A percentile compares a stretch with the other conserved stretches of the same genome.
Conservation (phyloP, 2,113 vertebrate genomes). For the Amblyopsis rosae region DNA sequence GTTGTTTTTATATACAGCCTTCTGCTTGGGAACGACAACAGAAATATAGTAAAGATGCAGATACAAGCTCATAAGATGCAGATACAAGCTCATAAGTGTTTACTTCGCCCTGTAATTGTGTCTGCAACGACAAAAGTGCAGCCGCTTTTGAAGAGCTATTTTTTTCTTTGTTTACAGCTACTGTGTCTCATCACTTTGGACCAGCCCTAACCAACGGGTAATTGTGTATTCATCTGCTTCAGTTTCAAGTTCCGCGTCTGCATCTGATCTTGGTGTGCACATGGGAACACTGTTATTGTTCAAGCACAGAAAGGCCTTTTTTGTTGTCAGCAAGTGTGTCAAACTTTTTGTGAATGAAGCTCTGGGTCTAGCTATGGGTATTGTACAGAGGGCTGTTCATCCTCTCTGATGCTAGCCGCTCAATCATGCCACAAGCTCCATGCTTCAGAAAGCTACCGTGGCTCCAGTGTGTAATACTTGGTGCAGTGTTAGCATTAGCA, state of each 20-base stretch:
- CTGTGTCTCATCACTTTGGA: slow-evolving; percentile 18
- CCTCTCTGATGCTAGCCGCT: too few species aligned
- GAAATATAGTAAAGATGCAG: neutral
- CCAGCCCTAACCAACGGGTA: slow-evolving; percentile 1
- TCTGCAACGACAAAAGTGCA: slow-evolving; percentile 26
- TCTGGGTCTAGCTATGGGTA: too few species aligned
- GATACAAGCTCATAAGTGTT: slow-evolving; percentile 9
- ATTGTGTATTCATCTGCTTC: slow-evolving; percentile 3
- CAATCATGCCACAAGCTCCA: too few species aligned
- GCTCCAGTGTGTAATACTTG: too few species aligned
- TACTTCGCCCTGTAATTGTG: slow-evolving; percentile 54
- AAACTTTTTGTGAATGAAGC: neutral
- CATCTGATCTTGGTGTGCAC: neutral
- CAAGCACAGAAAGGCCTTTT: neutral
- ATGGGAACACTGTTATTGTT: neutral
- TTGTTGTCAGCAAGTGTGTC: neutral
- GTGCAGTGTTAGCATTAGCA: too few species aligned
- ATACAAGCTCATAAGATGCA: neutral
- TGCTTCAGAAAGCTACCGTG: too few species aligned
- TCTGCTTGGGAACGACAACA: neutral
- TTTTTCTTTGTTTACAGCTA: slow-evolving; percentile 33
- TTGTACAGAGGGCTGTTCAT: too few species aligned
- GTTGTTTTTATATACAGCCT: too few species aligned
- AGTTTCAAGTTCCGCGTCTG: neutral
- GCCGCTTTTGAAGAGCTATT: slow-evolving; percentile 47